A percentile compares a stretch with the other conserved stretches of the same genome.
These are phyloP conservation scores for Saccostrea echinata DNA, from an alignment of 1,140 invertebrate species.

Conservation along the genomic window DNA sequence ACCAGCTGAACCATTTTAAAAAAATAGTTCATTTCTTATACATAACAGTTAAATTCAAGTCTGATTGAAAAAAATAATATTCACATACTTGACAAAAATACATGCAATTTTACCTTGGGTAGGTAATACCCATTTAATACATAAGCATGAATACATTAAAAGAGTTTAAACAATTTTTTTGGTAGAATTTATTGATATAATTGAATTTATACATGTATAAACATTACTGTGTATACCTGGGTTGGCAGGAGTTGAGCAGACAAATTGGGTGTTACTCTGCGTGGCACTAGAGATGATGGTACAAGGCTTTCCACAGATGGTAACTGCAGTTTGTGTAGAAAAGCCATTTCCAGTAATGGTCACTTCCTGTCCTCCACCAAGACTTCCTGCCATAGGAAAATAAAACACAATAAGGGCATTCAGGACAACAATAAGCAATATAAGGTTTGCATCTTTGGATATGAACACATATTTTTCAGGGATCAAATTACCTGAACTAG, in stretches of 20 bases:
- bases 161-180: no score
- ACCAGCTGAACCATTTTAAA: not conserved
- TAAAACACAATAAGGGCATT: not conserved
- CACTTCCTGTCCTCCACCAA: conserved; percentile 45
- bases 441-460: not conserved
- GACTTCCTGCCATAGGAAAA: conserved; percentile 41
- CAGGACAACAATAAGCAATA: not conserved
- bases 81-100: no score
- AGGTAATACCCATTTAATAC: no score
- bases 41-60: no score
- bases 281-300: not conserved
- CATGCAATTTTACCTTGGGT: no score
- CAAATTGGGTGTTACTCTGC: not conserved
- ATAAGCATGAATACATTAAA: no score
- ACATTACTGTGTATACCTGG: not conserved
- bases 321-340: not conserved
- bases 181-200: no score
- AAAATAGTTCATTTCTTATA: no score
- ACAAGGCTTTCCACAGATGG: conserved; percentile 40
- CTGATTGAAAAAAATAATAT: no score
- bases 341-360: conserved; percentile 45
- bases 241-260: conserved; percentile 39
- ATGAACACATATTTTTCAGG: not conserved
- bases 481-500: conserved; percentile 22
- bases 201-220: not conserved